Base-by-base conservation (phyloP, 2,797 vertebrate genomes). In the Yasuhikotakia modesta region DNA sequence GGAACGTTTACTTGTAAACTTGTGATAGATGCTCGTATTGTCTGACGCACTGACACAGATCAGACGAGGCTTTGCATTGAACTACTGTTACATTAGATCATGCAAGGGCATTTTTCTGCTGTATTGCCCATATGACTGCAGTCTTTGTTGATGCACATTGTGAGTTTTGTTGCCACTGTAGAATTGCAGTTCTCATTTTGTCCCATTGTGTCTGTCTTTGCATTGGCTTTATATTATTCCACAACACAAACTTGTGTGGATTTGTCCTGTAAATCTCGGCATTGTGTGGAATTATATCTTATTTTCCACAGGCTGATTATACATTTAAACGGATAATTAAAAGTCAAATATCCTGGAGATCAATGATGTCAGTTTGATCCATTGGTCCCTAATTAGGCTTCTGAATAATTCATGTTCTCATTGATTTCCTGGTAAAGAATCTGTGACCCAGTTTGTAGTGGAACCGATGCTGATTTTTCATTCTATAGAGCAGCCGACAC, bases 351-450 rank as follows among this genome's bases (percentile, higher is more conserved):
- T 27, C 24, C 58, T 46, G 72, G 86, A 76, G 66, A 52, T 86
- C 83, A 79, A 60, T 50, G 48, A 14, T 46, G 71, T 71, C 57
- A 19, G 68, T 82, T n/a, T 82, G 81, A 87, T 80, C 85, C 70
- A 89, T 85, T 79, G 63, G 78, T 83, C 85, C 86, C 79, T 21
- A 86, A 83, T 89, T 82, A 32, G 73, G 58, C 19, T 80, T 67
- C 35, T 91, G 45, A 88, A 91, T 90, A 82, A 90, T 91, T 87
- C 27, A 90, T 60, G 64, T 58, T 74, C 58, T 53, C 65, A 70
- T 70, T 79, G 80, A 80, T 67, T 80, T 81, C 79, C 72, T 81
- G 82, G 58, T 78, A 57, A 46, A 77, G 73, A 21, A 57, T 27
- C 17, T 39, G 60, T 64, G 50, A 67, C 81, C 82, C 72, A 79